Evolutionary conservation across 2,888 invertebrate species (phyloP).

Genomic region (Thyatira batis): DNA sequence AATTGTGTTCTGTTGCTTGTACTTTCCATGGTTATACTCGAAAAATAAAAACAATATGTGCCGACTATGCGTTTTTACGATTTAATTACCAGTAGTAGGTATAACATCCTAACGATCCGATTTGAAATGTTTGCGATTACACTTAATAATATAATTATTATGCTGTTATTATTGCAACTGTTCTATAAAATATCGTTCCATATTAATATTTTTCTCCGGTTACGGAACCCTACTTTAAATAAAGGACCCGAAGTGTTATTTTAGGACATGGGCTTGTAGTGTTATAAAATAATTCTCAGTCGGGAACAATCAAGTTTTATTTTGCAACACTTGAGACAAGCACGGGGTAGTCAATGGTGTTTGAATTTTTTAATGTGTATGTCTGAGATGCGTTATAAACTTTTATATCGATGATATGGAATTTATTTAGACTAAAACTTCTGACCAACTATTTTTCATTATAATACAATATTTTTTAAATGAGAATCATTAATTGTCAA

Average conservation of each 20-base stretch:
- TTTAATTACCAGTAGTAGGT: too few species aligned
- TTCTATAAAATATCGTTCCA: neutral
- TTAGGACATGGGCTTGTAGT: constrained; percentile 41
- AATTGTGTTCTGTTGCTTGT: too few species aligned
- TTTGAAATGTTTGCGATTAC: too few species aligned
- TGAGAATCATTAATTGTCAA: too few species aligned
- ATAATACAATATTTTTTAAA: too few species aligned
- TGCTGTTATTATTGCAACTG: too few species aligned
- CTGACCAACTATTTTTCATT: neutral
- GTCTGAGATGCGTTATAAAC: neutral
- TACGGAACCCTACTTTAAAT: constrained; percentile 27
- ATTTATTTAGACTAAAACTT: neutral
- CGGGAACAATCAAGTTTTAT: constrained; percentile 4
- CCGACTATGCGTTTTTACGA: too few species aligned
- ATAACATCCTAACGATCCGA: too few species aligned
- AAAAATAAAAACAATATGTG: too few species aligned
- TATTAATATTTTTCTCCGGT: neutral
- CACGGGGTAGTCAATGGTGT: neutral
- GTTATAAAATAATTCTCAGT: neutral
- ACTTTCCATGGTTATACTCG: too few species aligned
- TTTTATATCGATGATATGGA: neutral
- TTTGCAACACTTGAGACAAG: constrained; percentile 20
- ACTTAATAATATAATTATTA: too few species aligned
- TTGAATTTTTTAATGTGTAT: neutral
- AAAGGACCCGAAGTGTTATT: constrained; percentile 43